Conservation (phyloP, 2,113 vertebrate genomes). For the Aplodontia rufa region DNA sequence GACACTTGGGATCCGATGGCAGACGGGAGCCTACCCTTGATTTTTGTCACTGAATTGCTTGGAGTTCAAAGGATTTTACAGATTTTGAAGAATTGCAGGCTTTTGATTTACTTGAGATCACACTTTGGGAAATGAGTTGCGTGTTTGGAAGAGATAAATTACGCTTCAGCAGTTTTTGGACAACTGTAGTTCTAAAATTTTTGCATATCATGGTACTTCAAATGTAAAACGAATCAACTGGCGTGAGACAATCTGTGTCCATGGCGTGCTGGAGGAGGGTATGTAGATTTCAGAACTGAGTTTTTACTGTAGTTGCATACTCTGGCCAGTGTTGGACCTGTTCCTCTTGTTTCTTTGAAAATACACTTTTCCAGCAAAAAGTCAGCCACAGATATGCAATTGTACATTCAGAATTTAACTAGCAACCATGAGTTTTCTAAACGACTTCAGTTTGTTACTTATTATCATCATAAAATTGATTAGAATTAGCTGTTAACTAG, state of each 20-base stretch:
- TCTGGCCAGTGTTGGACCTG: neutral
- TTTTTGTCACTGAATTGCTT: neutral
- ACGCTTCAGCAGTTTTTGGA: neutral
- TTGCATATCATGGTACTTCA: neutral
- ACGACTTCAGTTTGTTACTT: neutral
- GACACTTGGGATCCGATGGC: neutral
- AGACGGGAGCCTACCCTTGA: neutral
- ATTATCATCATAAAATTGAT: neutral
- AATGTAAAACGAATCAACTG: conserved; percentile 15
- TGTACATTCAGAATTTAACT: neutral
- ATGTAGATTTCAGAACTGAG: neutral
- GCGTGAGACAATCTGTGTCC: neutral
- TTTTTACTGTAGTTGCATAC: neutral
- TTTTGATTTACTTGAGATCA: neutral
- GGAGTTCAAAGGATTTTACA: neutral
- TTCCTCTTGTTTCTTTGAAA: conserved; percentile 12
- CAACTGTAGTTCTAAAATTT: neutral
- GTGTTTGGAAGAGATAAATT: neutral
- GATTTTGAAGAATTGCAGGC: conserved; percentile 21
- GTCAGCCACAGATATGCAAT: neutral
- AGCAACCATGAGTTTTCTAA: neutral
- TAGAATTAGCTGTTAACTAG: neutral
- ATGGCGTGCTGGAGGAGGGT: neutral
- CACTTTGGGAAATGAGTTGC: neutral
- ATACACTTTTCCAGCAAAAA: neutral